phyloP scores from a whole-genome alignment of 2,797 vertebrate species.

The Amblyopsis hoosieri region DNA sequence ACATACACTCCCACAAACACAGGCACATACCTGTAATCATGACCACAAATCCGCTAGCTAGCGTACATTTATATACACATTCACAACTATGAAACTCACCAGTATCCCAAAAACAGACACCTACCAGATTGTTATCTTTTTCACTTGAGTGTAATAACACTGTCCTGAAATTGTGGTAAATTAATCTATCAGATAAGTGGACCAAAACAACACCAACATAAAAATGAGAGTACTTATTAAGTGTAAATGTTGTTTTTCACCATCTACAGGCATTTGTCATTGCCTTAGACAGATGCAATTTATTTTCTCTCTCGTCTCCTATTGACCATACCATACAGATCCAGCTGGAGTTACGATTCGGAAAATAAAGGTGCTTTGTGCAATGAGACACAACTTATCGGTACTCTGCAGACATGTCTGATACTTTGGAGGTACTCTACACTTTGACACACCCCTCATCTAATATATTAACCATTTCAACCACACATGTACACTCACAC shows the following conservation, averaged over 20 bases:
- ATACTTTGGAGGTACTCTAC: constrained; percentile 25
- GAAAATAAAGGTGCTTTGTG: constrained; percentile 75
- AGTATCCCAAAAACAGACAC: constrained; percentile 49
- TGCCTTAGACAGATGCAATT: background rate
- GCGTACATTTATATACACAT: constrained; percentile 51
- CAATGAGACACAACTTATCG: constrained; percentile 63
- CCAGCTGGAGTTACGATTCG: constrained; percentile 56
- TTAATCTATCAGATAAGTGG: constrained; percentile 44
- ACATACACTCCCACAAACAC: constrained; percentile 16
- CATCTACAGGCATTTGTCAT: background rate
- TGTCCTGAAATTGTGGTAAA: constrained; percentile 50
- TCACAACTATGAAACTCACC: constrained; percentile 52
- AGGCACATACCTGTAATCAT: constrained; percentile 19
- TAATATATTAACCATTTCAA: constrained; percentile 14
- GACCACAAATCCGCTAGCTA: constrained; percentile 47
- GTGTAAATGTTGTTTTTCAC: constrained; percentile 19
- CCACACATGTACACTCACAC: constrained; percentile 4
- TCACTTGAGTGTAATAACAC: constrained; percentile 47
- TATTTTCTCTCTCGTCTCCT: constrained; percentile 31
- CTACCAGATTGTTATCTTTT: constrained; percentile 47
- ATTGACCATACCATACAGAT: constrained; percentile 30
- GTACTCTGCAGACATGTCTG: constrained; percentile 32
- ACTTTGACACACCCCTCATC: constrained; percentile 19
- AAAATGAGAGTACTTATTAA: constrained; percentile 21
- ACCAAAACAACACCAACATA: constrained; percentile 51